Percentiles rank a stretch among this genome's conserved stretches.
phyloP scores from a whole-genome alignment of 2,113 vertebrate genomes.

The Calonectris borealis region DNA sequence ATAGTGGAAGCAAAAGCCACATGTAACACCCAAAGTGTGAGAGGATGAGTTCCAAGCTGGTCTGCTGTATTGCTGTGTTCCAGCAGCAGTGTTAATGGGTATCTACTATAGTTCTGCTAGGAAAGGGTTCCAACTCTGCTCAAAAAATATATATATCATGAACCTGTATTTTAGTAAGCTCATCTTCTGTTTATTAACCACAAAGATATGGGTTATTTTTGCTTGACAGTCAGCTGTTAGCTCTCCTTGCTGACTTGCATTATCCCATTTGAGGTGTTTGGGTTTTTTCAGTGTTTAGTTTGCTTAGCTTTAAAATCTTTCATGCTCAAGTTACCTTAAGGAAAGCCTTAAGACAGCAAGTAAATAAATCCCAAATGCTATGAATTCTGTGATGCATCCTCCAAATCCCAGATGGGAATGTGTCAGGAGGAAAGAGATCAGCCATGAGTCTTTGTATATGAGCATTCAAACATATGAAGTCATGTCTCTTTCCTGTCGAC shows the following conservation, averaged over 20 bases:
- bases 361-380: neutral
- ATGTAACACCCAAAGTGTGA: accelerated
- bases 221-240: neutral
- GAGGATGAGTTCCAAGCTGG: neutral
- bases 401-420: neutral
- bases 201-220: neutral
- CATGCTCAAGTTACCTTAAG: neutral
- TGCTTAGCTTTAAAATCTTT: neutral
- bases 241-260: neutral
- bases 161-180: neutral
- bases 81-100: neutral
- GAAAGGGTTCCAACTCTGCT: neutral
- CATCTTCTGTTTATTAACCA: neutral
- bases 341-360: neutral
- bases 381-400: neutral
- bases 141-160: neutral
- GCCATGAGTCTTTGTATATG: neutral
- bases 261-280: neutral
- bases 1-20: neutral
- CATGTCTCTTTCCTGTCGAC: neutral
- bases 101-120: neutral
- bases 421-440: neutral
- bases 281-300: neutral
- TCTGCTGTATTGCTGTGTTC: neutral
- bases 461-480: neutral